Conservation (phyloP, 2,888 invertebrate species). For the Arge pagana region DNA sequence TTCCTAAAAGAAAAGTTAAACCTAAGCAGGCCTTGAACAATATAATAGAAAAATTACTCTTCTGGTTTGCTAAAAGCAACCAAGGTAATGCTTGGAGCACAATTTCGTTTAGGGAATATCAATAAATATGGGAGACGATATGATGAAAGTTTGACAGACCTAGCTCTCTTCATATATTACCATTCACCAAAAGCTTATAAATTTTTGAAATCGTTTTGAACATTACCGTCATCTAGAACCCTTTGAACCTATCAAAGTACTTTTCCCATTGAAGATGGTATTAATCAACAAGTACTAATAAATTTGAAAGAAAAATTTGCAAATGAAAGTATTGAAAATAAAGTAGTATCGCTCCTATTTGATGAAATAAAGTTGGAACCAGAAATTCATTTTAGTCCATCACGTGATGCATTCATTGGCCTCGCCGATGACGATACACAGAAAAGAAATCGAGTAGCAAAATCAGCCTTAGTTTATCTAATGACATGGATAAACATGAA, state of each 20-base stretch:
- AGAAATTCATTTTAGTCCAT: not conserved
- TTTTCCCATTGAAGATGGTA: conserved; percentile 1
- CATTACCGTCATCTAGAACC: not conserved
- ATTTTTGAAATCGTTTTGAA: conserved; percentile 1
- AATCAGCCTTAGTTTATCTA: too few relatives aligned
- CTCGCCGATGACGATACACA: not conserved
- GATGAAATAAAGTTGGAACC: not conserved
- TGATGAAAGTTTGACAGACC: not conserved
- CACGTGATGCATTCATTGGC: not conserved
- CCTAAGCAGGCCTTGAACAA: not conserved
- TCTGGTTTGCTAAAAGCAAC: not conserved
- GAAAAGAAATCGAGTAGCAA: too few relatives aligned
- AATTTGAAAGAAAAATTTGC: not conserved
- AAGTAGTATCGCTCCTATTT: not conserved
- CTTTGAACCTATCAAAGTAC: not conserved
- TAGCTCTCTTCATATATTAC: not conserved
- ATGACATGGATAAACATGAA: too few relatives aligned
- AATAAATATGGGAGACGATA: not conserved
- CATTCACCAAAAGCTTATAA: not conserved
- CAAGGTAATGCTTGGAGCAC: not conserved
- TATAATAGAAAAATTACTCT: not conserved
- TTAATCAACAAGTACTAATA: not conserved
- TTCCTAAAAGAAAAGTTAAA: not conserved
- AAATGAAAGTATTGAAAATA: not conserved
- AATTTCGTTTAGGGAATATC: not conserved